phyloP scores from a whole-genome alignment of 2,888 invertebrate species.

The Spicauda simplicius region DNA sequence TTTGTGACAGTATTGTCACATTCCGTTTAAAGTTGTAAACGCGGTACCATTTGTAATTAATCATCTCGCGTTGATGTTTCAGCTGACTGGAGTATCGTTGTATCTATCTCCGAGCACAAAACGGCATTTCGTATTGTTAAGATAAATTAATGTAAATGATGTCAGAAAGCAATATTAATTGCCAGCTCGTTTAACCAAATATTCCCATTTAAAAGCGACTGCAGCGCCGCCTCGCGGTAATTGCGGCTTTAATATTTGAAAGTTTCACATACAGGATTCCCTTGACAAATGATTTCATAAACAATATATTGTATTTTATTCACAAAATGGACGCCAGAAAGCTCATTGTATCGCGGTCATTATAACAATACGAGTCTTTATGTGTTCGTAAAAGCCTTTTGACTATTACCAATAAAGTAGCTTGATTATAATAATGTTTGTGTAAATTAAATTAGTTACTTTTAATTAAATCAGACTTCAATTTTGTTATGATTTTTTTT shows the following conservation, averaged over 20 bases:
- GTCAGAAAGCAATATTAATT: constrained; percentile 71
- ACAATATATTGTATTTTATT: constrained; percentile 21
- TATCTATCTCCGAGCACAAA: constrained; percentile 56
- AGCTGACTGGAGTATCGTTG: constrained; percentile 42
- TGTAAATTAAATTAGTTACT: too few species aligned
- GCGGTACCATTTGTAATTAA: constrained; percentile 43
- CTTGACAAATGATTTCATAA: constrained; percentile 46
- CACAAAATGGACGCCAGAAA: background rate
- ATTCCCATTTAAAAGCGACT: constrained; percentile 42
- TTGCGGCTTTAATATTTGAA: constrained; percentile 59
- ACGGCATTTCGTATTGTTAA: constrained; percentile 66
- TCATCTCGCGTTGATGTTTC: constrained; percentile 46
- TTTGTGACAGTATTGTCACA: too few species aligned
- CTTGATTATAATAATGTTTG: too few species aligned
- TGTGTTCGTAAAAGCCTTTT: too few species aligned
- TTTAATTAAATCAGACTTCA: too few species aligned
- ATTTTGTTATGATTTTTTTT: too few species aligned
- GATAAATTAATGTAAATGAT: constrained; percentile 70
- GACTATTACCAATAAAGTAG: too few species aligned
- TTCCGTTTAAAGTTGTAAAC: background rate
- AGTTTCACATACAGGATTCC: constrained; percentile 49
- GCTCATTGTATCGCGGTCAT: too few species aligned
- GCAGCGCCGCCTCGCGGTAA: constrained; percentile 50
- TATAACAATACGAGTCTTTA: background rate
- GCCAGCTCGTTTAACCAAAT: constrained; percentile 58